Evolutionary conservation across 2,888 invertebrate species (phyloP).

Genomic region (Hydropsyche betteni): DNA sequence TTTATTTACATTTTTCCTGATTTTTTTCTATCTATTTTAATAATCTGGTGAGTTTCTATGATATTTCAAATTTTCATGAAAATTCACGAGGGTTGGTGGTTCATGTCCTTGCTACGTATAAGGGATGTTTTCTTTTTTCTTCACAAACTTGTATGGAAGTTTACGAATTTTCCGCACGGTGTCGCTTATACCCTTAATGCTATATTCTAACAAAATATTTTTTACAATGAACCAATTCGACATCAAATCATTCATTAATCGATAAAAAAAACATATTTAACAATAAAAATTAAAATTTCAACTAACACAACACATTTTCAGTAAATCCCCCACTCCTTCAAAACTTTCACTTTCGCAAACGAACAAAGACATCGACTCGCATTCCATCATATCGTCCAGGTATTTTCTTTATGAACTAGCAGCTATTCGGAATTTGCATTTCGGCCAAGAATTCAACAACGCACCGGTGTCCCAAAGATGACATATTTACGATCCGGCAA

Average conservation of each 20-base stretch:
- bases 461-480: slow-evolving; percentile 38
- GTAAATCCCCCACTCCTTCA: not conserved
- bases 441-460: slow-evolving; percentile 1
- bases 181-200: not conserved
- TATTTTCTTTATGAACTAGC: not conserved
- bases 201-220: too few relatives aligned
- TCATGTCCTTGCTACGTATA: slow-evolving; percentile 37
- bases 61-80: not conserved
- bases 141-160: slow-evolving; percentile 24
- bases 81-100: slow-evolving; percentile 36
- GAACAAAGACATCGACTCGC: not conserved
- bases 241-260: too few relatives aligned
- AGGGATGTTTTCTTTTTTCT: slow-evolving; percentile 35
- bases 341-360: slow-evolving; percentile 23
- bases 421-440: slow-evolving; percentile 10
- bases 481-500: slow-evolving; percentile 46
- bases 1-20: not conserved
- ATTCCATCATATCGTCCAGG: not conserved
- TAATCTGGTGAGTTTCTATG: not conserved
- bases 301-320: not conserved
- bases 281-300: not conserved
- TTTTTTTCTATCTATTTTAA: not conserved
- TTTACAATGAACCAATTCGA: too few relatives aligned
- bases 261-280: too few relatives aligned
- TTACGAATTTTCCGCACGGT: slow-evolving; percentile 37